Conservation (phyloP, 2,888 invertebrate genomes). For the Scrobipalpa atriplicella region DNA sequence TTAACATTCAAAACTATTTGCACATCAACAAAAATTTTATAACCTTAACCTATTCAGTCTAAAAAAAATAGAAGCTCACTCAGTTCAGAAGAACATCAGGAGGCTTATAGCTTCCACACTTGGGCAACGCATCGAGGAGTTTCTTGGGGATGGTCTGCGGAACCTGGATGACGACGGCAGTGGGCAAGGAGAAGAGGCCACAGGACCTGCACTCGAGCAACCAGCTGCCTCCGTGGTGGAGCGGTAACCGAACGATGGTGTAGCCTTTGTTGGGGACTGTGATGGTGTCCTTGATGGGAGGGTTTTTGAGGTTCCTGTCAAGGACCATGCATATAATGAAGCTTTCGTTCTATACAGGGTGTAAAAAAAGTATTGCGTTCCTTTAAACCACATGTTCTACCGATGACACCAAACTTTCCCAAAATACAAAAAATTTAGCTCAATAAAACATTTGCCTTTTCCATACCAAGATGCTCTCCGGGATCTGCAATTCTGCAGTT, state of each 20-base stretch:
- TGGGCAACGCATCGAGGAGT: slow-evolving; percentile 72
- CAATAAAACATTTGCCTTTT: too few relatives aligned
- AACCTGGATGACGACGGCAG: slow-evolving; percentile 75
- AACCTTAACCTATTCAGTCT: slow-evolving; percentile 41
- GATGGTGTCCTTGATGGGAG: slow-evolving; percentile 84
- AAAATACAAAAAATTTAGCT: too few relatives aligned
- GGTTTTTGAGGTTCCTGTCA: slow-evolving; percentile 73
- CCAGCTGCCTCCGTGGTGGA: slow-evolving; percentile 81
- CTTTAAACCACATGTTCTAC: too few relatives aligned
- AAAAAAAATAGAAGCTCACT: slow-evolving; percentile 31
- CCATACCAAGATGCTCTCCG: too few relatives aligned
- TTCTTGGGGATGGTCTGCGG: slow-evolving; percentile 67
- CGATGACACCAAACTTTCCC: too few relatives aligned
- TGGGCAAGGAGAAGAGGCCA: slow-evolving; percentile 64
- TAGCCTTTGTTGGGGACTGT: slow-evolving; percentile 85
- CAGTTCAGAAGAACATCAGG: slow-evolving; percentile 73
- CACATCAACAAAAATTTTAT: background rate
- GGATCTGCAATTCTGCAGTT: too few relatives aligned
- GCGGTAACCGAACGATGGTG: slow-evolving; percentile 78
- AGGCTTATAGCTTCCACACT: slow-evolving; percentile 77
- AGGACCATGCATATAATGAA: too few relatives aligned
- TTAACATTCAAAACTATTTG: too few relatives aligned
- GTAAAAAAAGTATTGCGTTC: too few relatives aligned
- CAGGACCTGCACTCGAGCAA: slow-evolving; percentile 72
- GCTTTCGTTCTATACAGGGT: too few relatives aligned